Evolutionary conservation across 2,113 vertebrate genomes (phyloP), one percentile per base, ranked within the genome.

Genomic region (Axis porcinus): DNA sequence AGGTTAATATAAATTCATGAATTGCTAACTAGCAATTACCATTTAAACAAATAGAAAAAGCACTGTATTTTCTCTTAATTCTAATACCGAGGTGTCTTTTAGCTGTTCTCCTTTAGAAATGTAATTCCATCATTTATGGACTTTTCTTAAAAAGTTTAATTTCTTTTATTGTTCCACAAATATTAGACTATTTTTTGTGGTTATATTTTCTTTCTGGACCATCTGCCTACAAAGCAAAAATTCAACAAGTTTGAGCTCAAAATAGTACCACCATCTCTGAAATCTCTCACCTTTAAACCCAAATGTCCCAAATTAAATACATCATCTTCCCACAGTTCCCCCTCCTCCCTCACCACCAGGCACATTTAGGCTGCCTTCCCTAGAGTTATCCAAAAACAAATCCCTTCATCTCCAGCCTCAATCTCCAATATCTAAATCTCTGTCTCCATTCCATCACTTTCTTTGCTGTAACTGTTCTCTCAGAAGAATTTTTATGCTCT

Each of bases 151-250:
- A 36, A 82, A 60, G 14, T 60, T 15, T 52, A 78, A 36, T 67
- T 1, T 28, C 21, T 33, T 91, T 87, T 52, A 76, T 36, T 17
- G 13, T 40, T 50, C 9, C 50, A 84, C 64, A 88, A 83, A 43
- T 30, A 85, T 78, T 91, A 88, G 21, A 55, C n/a, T 55, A 76
- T 79, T 88, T 94, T 64, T 3, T n/a, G 27, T 40, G 47, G 17
- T 85, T 95, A 62, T 74, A 89, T 89, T 54, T 97, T 74, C 67
- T 95, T 89, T 86, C 57, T 97, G n/a, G 36, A 60, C 83, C 87
- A 94, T 85, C 83, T 85, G 64, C 19, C 28, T 89, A 81, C 60
- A 33, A 81, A 92, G 9, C 30, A 81, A 16, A 21, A 85, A 95
- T 94, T 85, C 55, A 90, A n/a, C 3, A 36, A 94, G 17, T 43